Conservation (phyloP, 2,888 invertebrate genomes). For the Drosophila austrosaltans region DNA sequence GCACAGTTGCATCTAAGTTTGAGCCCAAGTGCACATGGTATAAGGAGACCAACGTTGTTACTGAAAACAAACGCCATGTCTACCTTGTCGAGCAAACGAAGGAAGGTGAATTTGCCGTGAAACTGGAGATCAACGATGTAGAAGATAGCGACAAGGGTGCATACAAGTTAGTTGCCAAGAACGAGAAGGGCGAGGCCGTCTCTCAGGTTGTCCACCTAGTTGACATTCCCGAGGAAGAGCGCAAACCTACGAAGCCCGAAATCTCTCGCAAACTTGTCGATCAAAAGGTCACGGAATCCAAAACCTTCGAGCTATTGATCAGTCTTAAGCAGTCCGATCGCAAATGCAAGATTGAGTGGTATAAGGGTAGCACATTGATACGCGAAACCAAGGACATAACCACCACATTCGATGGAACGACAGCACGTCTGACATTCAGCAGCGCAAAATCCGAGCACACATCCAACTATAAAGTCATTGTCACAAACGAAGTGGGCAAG, state of each 20-base stretch:
- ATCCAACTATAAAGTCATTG: slow-evolving; percentile 92
- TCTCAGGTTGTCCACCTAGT: slow-evolving; percentile 94
- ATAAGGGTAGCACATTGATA: slow-evolving; percentile 91
- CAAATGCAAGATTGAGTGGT: slow-evolving; percentile 93
- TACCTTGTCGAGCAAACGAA: slow-evolving; percentile 81
- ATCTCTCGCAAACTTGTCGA: slow-evolving; percentile 90
- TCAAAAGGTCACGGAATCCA: slow-evolving; percentile 88
- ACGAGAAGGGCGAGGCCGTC: slow-evolving; percentile 95
- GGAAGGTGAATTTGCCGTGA: slow-evolving; percentile 94
- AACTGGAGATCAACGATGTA: slow-evolving; percentile 94
- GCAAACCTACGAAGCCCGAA: slow-evolving; percentile 91
- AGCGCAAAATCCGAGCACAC: slow-evolving; percentile 90
- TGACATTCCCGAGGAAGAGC: slow-evolving; percentile 90
- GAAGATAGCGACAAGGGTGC: slow-evolving; percentile 92
- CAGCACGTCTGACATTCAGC: slow-evolving; percentile 90
- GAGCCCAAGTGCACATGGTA: slow-evolving; percentile 97
- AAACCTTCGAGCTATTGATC: slow-evolving; percentile 91
- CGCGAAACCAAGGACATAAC: slow-evolving; percentile 90
- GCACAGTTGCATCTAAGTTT: slow-evolving; percentile 96
- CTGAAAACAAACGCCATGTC: slow-evolving; percentile 85
- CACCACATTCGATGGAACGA: slow-evolving; percentile 92
- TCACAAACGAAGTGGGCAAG: slow-evolving; percentile 95
- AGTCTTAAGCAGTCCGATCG: slow-evolving; percentile 90
- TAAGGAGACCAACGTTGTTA: slow-evolving; percentile 92
- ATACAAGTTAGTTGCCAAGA: slow-evolving; percentile 95